Evolutionary conservation across 2,888 invertebrate genomes (phyloP).

Genomic region (Melieria picta): DNA sequence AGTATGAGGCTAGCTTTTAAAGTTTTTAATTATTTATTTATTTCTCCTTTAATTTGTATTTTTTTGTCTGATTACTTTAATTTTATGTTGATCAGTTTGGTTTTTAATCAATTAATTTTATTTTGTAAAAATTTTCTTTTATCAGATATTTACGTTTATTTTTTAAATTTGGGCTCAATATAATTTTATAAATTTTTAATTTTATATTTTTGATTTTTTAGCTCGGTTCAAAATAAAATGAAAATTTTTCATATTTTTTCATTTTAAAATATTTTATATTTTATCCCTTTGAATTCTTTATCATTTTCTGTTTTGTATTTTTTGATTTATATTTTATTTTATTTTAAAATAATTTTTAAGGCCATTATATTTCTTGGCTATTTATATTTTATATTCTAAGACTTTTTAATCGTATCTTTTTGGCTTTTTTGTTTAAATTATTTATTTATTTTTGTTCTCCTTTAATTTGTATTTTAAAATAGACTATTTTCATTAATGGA

Average conservation of each 20-base stretch:
- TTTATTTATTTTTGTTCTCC: not conserved
- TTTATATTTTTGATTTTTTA: conserved; percentile 1
- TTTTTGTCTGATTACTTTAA: conserved; percentile 5
- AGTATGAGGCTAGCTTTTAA: not conserved
- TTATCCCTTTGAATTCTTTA: not conserved
- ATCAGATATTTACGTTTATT: conserved; percentile 7
- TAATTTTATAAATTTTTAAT: not conserved
- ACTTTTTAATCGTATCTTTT: not conserved
- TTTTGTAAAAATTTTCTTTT: conserved; percentile 9
- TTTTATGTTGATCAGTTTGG: conserved; percentile 3
- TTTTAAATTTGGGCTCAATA: not conserved
- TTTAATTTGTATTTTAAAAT: not conserved
- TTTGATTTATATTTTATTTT: not conserved
- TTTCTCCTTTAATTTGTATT: conserved; percentile 9
- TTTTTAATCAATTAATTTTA: not conserved
- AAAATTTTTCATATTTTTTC: conserved; percentile 2
- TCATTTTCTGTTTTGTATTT: not conserved
- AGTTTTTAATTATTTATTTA: not conserved
- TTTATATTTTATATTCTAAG: not conserved
- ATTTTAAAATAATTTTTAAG: not conserved
- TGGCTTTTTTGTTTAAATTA: not conserved
- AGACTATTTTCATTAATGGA: no score
- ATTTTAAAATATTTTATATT: not conserved
- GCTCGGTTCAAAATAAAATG: not conserved
- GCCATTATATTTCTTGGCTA: no score